Percentiles rank a stretch among this genome's conserved stretches.
phyloP scores from a whole-genome alignment of 2,888 invertebrate species.

The Trimorus sp. region DNA sequence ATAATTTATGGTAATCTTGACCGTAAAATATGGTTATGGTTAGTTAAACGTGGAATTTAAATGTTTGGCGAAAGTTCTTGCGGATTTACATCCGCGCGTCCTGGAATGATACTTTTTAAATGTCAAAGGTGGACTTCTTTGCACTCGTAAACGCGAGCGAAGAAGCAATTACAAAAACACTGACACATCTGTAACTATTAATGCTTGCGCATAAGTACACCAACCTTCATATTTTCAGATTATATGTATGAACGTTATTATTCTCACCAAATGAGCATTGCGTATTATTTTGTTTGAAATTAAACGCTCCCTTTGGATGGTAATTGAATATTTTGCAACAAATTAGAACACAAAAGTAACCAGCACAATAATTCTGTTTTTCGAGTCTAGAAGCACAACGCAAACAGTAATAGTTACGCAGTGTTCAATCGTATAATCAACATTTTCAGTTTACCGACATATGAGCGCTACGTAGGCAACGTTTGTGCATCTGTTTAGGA shows the following conservation, averaged over 20 bases:
- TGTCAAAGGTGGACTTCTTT: conserved; percentile 16
- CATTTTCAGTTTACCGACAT: neutral
- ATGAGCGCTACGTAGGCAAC: too few species aligned
- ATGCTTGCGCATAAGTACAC: too few species aligned
- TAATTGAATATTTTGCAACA: conserved; percentile 6
- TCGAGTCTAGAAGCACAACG: neutral
- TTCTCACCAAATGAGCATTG: too few species aligned
- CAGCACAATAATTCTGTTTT: conserved; percentile 14
- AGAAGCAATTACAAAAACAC: too few species aligned
- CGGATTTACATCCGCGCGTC: conserved; percentile 16
- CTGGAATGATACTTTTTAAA: conserved; percentile 37
- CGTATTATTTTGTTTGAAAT: conserved; percentile 1
- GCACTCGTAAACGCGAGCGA: neutral
- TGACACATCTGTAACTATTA: too few species aligned
- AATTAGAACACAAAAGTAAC: neutral
- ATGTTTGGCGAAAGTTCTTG: conserved; percentile 31
- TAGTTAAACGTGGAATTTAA: conserved; percentile 34
- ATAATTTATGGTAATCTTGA: conserved; percentile 47
- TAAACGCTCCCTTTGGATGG: neutral
- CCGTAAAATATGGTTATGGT: conserved; percentile 47
- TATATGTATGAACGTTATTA: too few species aligned
- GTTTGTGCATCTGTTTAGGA: too few species aligned
- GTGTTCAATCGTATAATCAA: conserved; percentile 1
- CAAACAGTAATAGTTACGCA: neutral
- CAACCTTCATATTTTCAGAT: too few species aligned